Evolutionary conservation across 2,797 vertebrate genomes (phyloP).

Genomic region (Sylvia borin): DNA sequence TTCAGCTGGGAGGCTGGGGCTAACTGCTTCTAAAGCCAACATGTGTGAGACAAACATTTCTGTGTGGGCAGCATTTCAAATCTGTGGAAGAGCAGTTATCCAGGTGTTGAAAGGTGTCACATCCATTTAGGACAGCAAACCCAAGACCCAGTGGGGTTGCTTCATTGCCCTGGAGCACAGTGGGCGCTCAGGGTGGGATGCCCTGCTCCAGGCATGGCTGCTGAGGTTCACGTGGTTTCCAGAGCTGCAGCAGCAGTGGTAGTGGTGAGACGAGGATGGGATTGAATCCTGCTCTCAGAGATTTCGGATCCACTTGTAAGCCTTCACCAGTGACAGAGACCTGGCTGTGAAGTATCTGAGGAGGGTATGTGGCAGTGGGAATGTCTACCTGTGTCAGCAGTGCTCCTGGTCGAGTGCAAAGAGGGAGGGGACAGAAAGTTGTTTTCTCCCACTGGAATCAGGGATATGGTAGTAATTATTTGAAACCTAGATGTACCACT

Average conservation of each 20-base stretch:
- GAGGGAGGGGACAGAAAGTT: background rate
- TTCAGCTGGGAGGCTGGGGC: too few relatives aligned
- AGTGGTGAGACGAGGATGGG: background rate
- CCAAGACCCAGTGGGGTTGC: accelerated
- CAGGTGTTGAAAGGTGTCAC: background rate
- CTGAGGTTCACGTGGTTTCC: accelerated
- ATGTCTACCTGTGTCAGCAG: background rate
- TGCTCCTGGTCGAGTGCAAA: accelerated
- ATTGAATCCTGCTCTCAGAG: background rate
- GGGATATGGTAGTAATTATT: too few relatives aligned
- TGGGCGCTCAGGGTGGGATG: background rate
- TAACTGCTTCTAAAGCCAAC: background rate
- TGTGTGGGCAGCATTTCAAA: background rate
- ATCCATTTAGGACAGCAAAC: background rate
- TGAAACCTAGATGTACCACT: background rate
- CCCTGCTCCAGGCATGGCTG: background rate
- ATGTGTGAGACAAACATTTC: background rate
- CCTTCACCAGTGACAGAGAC: background rate
- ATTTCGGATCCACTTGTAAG: background rate
- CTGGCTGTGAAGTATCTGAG: background rate
- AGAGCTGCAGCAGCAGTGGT: background rate
- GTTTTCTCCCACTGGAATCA: background rate
- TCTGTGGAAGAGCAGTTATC: background rate
- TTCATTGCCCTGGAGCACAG: accelerated
- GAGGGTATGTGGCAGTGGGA: background rate